phyloP scores from a whole-genome alignment of 2,888 invertebrate species.

The Notodromas monacha region DNA sequence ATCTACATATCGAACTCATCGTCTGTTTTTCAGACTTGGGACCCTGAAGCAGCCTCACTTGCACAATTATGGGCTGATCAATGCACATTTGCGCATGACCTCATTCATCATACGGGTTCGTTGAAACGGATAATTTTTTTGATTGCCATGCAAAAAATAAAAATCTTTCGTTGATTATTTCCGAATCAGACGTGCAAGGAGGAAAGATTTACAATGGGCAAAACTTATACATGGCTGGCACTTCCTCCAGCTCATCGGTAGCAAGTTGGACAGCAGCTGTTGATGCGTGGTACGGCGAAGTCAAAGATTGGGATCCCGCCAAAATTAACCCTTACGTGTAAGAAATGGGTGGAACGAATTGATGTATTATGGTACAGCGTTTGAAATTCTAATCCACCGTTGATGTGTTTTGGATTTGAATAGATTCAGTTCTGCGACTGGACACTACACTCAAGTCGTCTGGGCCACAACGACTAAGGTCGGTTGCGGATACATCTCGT shows the following conservation, averaged over 20 bases:
- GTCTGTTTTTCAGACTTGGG: no score
- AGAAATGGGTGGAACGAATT: background rate
- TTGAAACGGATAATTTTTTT: no score
- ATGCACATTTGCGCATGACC: no score
- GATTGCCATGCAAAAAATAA: no score
- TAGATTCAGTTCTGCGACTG: background rate
- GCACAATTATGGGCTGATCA: no score
- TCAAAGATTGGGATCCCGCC: background rate
- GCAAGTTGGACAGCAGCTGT: slow-evolving; percentile 1
- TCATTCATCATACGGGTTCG: no score
- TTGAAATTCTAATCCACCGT: background rate
- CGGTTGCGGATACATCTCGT: slow-evolving; percentile 32
- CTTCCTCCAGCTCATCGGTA: background rate
- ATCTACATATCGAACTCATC: no score
- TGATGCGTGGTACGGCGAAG: background rate
- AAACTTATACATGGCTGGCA: background rate
- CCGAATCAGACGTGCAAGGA: background rate
- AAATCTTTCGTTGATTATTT: no score
- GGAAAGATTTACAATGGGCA: background rate
- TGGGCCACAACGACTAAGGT: slow-evolving; percentile 56
- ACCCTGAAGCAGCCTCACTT: no score
- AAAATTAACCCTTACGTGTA: background rate
- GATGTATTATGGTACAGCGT: background rate
- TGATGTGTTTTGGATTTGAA: background rate
- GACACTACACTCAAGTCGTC: slow-evolving; percentile 29